Conservation (phyloP, 2,888 invertebrate species). For the Octonoba sinensis region DNA sequence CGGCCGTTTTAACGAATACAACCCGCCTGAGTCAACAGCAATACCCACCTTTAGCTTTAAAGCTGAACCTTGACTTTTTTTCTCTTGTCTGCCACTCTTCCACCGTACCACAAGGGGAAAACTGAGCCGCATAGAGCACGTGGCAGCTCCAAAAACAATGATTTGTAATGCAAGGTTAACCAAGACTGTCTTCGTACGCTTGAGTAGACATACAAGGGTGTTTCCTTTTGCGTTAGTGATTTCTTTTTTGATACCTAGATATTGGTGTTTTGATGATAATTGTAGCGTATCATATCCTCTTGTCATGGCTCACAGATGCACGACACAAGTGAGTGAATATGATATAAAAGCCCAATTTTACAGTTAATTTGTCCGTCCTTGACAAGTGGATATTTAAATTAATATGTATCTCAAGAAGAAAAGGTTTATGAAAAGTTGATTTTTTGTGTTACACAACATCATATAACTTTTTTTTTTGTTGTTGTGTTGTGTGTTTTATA, state of each 20-base stretch:
- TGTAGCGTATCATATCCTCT: constrained; percentile 19
- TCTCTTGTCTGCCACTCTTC: no score
- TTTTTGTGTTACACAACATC: no score
- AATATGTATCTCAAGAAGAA: no score
- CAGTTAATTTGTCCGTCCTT: neutral
- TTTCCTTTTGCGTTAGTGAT: constrained; percentile 9
- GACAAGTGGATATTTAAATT: no score
- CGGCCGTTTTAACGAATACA: neutral
- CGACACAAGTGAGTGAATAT: constrained; percentile 22
- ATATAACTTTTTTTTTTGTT: no score
- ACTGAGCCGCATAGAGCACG: neutral
- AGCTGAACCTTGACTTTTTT: neutral
- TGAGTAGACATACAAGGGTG: constrained; percentile 49
- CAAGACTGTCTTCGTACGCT: constrained; percentile 31
- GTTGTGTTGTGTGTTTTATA: no score
- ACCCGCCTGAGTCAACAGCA: constrained; percentile 10
- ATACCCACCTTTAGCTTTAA: neutral
- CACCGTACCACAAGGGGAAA: neutral
- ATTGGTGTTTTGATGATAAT: constrained; percentile 47
- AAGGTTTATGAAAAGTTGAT: no score
- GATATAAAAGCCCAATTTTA: constrained; percentile 14
- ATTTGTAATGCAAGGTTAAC: constrained; percentile 60
- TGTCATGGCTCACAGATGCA: constrained; percentile 2
- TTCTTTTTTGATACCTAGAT: constrained; percentile 7
- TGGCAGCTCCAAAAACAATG: neutral